Evolutionary conservation across 2,888 invertebrate species (phyloP).

Genomic region (Argyresthia albistria): DNA sequence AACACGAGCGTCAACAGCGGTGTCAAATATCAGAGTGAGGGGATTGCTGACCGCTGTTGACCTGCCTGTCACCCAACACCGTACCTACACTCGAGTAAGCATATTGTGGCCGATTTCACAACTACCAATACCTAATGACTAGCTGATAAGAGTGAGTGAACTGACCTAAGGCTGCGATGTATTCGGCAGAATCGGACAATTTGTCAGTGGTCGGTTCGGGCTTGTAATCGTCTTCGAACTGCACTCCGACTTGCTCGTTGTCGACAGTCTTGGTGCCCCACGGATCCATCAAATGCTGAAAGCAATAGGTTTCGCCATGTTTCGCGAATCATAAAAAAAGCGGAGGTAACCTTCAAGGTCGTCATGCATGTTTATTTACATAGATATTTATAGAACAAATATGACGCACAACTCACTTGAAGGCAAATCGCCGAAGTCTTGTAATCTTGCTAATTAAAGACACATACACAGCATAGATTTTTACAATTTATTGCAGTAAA

Average conservation of each 20-base stretch:
- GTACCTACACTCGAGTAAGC: neutral
- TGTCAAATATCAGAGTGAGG: neutral
- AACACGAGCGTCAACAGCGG: neutral
- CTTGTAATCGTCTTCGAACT: constrained; percentile 74
- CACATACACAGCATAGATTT: neutral
- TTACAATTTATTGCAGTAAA: neutral
- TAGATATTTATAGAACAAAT: neutral
- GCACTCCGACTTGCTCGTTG: constrained; percentile 27
- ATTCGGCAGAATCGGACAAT: constrained; percentile 76
- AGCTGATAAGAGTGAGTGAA: too few species aligned
- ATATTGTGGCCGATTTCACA: constrained; percentile 4
- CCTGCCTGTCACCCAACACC: neutral
- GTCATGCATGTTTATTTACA: neutral
- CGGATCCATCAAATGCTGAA: constrained; percentile 59
- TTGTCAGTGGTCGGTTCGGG: constrained; percentile 37
- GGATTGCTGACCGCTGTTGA: neutral
- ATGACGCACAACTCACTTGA: constrained; percentile 7
- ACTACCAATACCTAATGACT: neutral
- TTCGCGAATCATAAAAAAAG: neutral
- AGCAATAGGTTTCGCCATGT: neutral
- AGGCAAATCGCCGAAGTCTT: constrained; percentile 16
- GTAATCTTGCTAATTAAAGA: neutral
- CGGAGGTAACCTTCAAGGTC: neutral
- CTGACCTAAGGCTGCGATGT: constrained; percentile 78
- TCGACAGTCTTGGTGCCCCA: constrained; percentile 48